These are phyloP conservation scores for Pseudomugil tenellus DNA, from an alignment of 2,797 vertebrate species.

Conservation along the genomic window DNA sequence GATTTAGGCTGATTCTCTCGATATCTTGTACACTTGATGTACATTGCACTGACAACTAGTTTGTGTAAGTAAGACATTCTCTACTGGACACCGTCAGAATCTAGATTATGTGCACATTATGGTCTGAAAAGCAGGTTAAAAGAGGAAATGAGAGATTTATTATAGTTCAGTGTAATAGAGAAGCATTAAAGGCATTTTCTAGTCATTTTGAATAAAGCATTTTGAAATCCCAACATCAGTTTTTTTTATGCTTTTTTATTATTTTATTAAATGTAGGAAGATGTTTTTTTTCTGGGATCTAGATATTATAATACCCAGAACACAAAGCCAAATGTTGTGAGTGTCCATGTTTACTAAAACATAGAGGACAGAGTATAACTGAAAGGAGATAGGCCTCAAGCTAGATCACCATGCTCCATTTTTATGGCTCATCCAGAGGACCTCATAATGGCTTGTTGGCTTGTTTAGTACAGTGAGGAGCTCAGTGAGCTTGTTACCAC, in stretches of 20 bases:
- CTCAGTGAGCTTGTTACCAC: slow-evolving; percentile 68
- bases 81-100: slow-evolving; percentile 21
- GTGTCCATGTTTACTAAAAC: slow-evolving; percentile 14
- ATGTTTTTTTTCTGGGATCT: neutral
- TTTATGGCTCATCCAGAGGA: slow-evolving; percentile 48
- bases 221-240: neutral
- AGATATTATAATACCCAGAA: neutral
- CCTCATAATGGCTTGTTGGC: slow-evolving; percentile 43
- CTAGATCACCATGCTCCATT: slow-evolving; percentile 54
- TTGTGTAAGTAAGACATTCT: slow-evolving; percentile 19
- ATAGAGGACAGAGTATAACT: slow-evolving; percentile 13
- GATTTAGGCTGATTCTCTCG: slow-evolving; percentile 16
- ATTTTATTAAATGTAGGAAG: neutral
- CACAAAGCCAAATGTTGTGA: slow-evolving; percentile 7
- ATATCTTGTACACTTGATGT: slow-evolving; percentile 19
- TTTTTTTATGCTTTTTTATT: neutral
- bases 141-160: slow-evolving; percentile 22
- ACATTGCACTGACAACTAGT: neutral
- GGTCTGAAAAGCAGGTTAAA: slow-evolving; percentile 22
- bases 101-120: slow-evolving; percentile 11
- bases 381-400: slow-evolving; percentile 48
- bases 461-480: slow-evolving; percentile 65
- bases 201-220: slow-evolving; percentile 29
- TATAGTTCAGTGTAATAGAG: slow-evolving; percentile 24
- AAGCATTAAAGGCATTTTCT: slow-evolving; percentile 21